Evolutionary conservation across 2,113 vertebrate species (phyloP), one percentile per base, ranked within the genome.

Genomic region (Osmerus mordax): DNA sequence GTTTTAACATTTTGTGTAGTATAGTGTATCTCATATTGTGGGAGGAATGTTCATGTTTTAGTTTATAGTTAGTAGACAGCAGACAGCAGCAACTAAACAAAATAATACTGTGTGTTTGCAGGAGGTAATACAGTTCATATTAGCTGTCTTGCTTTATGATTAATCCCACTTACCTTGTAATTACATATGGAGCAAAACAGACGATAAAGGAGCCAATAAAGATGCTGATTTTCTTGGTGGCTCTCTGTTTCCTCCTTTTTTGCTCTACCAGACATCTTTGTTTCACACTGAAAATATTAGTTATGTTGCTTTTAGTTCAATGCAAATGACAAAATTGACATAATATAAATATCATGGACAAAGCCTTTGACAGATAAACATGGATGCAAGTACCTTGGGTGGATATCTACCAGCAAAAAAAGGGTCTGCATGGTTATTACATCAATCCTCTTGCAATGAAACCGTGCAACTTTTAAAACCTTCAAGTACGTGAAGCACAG

Each of bases 161-260:
- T 11, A 65, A 32, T 47, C 36, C 7, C 28, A 84, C 90, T 89
- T 79, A 94, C 91, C 91, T 91, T 78, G 93, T 94, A 74, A 94
- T 92, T 53, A 93, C 92, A 78, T 93, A 93, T 65, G 92, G 94
- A 76, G 92, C 94, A 78, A 96, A 95, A 88, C 92, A 94, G 86
- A 94, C 70, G 81, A 95, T 84, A 70, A 95, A 95, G 0, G 95
- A 94, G 52, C 93, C 93, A 69, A 93, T 95, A 86, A 94, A 95
- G 90, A 95, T 91, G 90, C 93, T 93, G 82, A 94, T 94, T 90
- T 95, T 94, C 88, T 94, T 93, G 8, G 93, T 93, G 25, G 92
- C 94, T 67, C 92, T 85, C 81, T 91, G 92, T 81, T 89, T 82
- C 74, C 92, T 89, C 83, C 87, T 87, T 84, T 93, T 95, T 87